phyloP scores from a whole-genome alignment of 2,888 invertebrate genomes.

The Punctoribates punctum region DNA sequence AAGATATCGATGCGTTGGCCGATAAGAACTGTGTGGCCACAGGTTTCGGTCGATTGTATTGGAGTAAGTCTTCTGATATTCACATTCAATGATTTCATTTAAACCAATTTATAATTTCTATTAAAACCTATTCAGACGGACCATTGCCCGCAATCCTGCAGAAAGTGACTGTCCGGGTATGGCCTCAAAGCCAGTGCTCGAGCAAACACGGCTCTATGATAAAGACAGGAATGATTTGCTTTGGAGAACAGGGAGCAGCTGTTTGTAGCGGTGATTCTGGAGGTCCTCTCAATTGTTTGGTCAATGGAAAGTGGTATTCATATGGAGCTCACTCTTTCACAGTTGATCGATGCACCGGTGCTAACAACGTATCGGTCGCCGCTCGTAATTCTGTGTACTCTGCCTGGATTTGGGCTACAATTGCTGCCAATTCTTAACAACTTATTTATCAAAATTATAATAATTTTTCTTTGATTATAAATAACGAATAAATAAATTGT shows the following conservation, averaged over 20 bases:
- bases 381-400: constrained; percentile 15
- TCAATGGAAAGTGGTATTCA: constrained; percentile 33
- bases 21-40: constrained; percentile 22
- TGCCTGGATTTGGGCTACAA: constrained; percentile 21
- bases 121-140: background rate
- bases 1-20: constrained; percentile 1
- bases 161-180: background rate
- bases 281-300: constrained; percentile 43
- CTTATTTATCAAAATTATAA: too few species aligned
- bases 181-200: background rate
- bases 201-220: background rate
- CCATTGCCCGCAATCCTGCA: background rate
- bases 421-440: background rate
- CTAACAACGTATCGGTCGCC: constrained; percentile 20
- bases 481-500: too few species aligned
- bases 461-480: too few species aligned
- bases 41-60: constrained; percentile 34
- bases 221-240: constrained; percentile 33
- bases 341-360: constrained; percentile 7
- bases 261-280: constrained; percentile 44
- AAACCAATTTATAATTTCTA: background rate
- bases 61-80: background rate
- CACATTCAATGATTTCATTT: too few species aligned
- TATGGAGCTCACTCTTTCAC: constrained; percentile 38
- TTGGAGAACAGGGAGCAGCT: constrained; percentile 32